Percentiles rank a stretch among this genome's conserved stretches.
phyloP scores from a whole-genome alignment of 1,140 invertebrate species.

The Phymorhynchus buccinoides region DNA sequence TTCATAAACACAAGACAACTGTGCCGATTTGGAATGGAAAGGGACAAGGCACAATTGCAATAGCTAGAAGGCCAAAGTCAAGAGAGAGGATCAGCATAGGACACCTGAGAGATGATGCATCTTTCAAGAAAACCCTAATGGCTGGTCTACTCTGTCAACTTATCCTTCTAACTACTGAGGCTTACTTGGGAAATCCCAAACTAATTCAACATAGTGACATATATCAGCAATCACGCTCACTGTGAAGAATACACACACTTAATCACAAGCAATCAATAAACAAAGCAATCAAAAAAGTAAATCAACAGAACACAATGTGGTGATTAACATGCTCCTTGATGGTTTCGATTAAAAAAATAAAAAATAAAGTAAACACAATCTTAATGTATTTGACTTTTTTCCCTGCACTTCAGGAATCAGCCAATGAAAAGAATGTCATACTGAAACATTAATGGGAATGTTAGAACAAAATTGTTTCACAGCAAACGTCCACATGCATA shows the following conservation, averaged over 20 bases:
- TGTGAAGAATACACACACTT: not conserved
- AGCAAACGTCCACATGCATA: not conserved
- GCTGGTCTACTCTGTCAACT: slow-evolving; percentile 49
- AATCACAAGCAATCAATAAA: not conserved
- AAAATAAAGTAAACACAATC: not conserved
- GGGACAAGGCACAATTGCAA: slow-evolving; percentile 73
- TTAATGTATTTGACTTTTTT: no score
- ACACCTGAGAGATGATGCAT: slow-evolving; percentile 4
- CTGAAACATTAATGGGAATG: no score
- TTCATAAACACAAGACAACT: slow-evolving; percentile 78
- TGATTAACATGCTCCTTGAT: not conserved
- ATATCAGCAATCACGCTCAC: not conserved
- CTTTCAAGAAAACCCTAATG: slow-evolving; percentile 27
- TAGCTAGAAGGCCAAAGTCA: slow-evolving; percentile 64
- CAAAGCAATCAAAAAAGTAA: not conserved
- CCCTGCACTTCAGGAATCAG: not conserved
- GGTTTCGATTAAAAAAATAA: not conserved
- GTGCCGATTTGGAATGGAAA: slow-evolving; percentile 53
- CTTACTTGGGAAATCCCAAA: slow-evolving; percentile 43
- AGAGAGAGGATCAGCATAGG: slow-evolving; percentile 35
- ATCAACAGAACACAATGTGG: not conserved
- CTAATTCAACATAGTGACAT: slow-evolving; percentile 34
- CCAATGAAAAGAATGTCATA: no score
- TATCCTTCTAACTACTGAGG: slow-evolving; percentile 66
- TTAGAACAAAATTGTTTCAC: no score